Evolutionary conservation across 2,113 vertebrate species (phyloP).

Genomic region (Trichechus manatus): DNA sequence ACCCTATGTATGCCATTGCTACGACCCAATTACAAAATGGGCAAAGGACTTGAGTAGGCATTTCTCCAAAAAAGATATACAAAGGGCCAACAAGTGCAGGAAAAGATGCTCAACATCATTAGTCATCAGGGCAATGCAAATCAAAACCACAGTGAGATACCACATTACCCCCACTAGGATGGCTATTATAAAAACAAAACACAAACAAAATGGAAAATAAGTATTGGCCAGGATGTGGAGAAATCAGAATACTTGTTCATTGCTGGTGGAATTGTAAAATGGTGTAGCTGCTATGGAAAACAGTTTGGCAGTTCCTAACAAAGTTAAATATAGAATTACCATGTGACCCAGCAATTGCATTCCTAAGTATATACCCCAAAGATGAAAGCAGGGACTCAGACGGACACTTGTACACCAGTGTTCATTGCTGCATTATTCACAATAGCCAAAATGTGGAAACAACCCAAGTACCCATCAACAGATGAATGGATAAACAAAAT

Average conservation of each 20-base stretch:
- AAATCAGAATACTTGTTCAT: not conserved
- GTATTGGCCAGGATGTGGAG: not conserved
- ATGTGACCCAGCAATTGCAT: not conserved
- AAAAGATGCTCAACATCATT: not conserved
- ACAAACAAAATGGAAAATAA: not conserved
- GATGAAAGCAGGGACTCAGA: too few relatives aligned
- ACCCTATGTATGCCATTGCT: too few relatives aligned
- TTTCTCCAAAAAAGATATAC: not conserved
- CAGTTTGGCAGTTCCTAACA: not conserved
- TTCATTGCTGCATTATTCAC: too few relatives aligned
- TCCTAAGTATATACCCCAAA: too few relatives aligned
- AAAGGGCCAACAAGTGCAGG: not conserved
- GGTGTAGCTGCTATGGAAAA: too few relatives aligned
- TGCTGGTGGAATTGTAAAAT: not conserved
- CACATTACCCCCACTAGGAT: not conserved
- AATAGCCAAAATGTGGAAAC: too few relatives aligned
- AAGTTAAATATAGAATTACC: not conserved
- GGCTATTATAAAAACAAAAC: not conserved
- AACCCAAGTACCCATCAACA: too few relatives aligned
- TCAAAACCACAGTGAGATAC: not conserved
- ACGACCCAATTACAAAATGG: not conserved
- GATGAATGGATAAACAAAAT: too few relatives aligned
- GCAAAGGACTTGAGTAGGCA: not conserved
- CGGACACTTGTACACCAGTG: too few relatives aligned
- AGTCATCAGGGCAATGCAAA: not conserved